Evolutionary conservation across 2,888 invertebrate genomes (phyloP), one percentile per base, ranked within the genome.

Genomic region (Embidobia sp.): DNA sequence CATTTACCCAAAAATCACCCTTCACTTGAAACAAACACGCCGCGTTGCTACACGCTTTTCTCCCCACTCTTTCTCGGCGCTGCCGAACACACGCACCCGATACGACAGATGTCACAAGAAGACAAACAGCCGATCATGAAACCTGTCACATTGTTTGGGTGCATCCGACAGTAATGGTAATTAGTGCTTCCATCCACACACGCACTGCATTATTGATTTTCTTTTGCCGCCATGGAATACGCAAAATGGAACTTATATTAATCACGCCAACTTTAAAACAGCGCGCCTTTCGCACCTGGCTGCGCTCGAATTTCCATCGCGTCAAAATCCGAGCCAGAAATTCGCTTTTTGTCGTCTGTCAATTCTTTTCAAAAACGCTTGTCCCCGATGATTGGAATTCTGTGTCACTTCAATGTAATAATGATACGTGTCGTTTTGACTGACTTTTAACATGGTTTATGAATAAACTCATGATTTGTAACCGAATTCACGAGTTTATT

Each of bases 41-140:
- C 29, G 11, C 70, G 51, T 35, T 51, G 63, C 57, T 77, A 57
- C 75, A 55, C 53, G 26, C 37, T 46, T 48, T 53, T 8, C 42
- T 29, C 66, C 48, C 63, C 44, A 27, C 61, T 69, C 73, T 77
- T 55, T 77, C 55, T 57, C 48, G 15, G 22, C 44, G 35, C 15
- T 55, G 55, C 49, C 61, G 59, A 75, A 70, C 42, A 42, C 79
- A 74, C 77, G 70, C 48, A 77, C 67, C 80, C 76, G 78, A 81
- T 79, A 81, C 82, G 84, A 84, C 86, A 86, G 85, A 85, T 84
- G 85, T 84, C 84, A 84, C 83, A 75, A 79, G 74, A 81, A 83
- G 81, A 82, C 83, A 83, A 84, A 83, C 82, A 84, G 63, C 70
- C 70, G 69, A 79, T 76, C 76, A 74, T 69, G 76, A 79, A 69